Base-by-base conservation (phyloP, 2,113 vertebrate species). In the Leiothrix lutea region DNA sequence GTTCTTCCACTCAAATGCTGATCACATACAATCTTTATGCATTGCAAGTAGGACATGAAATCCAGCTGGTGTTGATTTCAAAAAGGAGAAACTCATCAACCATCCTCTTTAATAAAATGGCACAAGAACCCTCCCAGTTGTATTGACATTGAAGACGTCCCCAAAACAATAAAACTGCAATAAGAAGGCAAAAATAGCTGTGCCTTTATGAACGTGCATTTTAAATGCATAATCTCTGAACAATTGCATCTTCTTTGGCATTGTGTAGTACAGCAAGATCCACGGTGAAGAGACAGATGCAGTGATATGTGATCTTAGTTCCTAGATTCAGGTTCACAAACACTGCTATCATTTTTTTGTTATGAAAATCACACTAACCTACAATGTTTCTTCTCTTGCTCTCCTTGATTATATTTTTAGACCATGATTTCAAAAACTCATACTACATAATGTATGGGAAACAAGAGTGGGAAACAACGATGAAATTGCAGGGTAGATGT, bases 31-130 rank as follows among this genome's bases (percentile, higher is more conserved):
- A n/a, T 44, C 53, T 91, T 65, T 74, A 58, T 57, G 66, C n/a
- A 35, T 45, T 89, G 50, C 7, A 23, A 79, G 33, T 62, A 53
- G 69, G 56, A 94, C 80, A 86, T 77, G 45, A 77, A 94, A 88
- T 66, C 64, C 80, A 95, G 79, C 79, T 94, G 90, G 58, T 85
- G 56, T 31, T 93, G 62, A 40, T 94, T 78, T 86, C 86, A 90
- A 38, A 70, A 48, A 60, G 66, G 44, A 53, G 38, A 48, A 33
- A 40, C 53, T 70, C 71, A 92, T 74, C 65, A 86, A 28, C 36
- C 42, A 48, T 48, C 36, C 71, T 54, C 48, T 92, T 77, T 35
- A 94, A 78, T 66, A 78, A 78, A 78, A 50, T 26, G 36, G 35
- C 36, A 75, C 14, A 61, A 62, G 47, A 85, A n/a, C 1, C 2